These are phyloP conservation scores for Thripadectes ignobilis DNA, from an alignment of 2,797 vertebrate species.

Conservation along the genomic window DNA sequence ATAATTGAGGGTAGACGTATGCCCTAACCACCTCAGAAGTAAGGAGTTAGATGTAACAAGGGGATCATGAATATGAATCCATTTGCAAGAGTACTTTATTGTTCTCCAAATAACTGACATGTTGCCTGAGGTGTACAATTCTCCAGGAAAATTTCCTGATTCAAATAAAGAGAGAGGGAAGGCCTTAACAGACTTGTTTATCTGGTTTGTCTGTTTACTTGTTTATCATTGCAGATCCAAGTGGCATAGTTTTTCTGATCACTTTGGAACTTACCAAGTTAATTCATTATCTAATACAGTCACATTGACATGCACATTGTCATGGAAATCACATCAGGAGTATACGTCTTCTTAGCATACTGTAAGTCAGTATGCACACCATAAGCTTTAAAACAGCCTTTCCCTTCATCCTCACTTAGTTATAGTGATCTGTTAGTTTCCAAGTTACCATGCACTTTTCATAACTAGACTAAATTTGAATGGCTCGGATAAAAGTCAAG, in stretches of 20 bases:
- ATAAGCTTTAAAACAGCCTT: background rate
- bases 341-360: background rate
- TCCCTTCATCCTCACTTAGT: background rate
- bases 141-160: background rate
- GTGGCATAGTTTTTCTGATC: background rate
- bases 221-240: background rate
- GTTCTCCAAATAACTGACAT: background rate
- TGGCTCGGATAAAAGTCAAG: background rate
- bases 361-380: background rate
- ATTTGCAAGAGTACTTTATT: background rate
- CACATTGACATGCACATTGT: background rate
- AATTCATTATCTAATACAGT: background rate
- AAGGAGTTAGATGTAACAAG: background rate
- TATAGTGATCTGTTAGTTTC: background rate
- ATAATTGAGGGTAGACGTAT: background rate
- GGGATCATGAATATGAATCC: background rate
- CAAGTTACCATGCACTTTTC: background rate
- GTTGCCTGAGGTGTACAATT: background rate
- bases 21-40: background rate
- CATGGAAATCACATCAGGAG: background rate
- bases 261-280: background rate
- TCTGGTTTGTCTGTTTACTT: conserved; percentile 24
- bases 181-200: background rate
- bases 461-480: background rate
- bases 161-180: background rate